Conservation (phyloP, 1,140 invertebrate species). For the Homalodisca vitripennis region DNA sequence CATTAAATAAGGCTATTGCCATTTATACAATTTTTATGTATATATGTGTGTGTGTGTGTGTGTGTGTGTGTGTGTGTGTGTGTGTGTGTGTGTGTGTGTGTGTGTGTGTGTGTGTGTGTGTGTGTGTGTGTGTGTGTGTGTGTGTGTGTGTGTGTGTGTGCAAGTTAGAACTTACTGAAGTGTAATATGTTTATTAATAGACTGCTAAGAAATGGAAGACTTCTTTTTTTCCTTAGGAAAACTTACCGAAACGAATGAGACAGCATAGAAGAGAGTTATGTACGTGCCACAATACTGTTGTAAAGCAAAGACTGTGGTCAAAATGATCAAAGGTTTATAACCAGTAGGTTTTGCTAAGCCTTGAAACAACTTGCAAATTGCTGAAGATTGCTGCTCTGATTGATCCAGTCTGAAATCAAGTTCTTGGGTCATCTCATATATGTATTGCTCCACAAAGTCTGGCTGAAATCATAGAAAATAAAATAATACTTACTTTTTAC, state of each 20-base stretch:
- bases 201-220: not conserved
- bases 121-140: no score
- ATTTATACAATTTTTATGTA: no score
- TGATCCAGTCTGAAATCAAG: slow-evolving; percentile 45
- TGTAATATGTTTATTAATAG: not conserved
- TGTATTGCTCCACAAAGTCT: slow-evolving; percentile 45
- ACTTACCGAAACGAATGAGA: slow-evolving; percentile 54
- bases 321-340: slow-evolving; percentile 51
- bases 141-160: no score
- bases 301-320: slow-evolving; percentile 57
- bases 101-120: no score
- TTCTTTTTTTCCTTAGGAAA: not conserved
- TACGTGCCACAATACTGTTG: slow-evolving; percentile 65
- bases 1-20: no score
- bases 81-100: no score
- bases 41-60: no score
- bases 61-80: no score
- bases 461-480: no score
- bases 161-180: no score
- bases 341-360: slow-evolving; percentile 34
- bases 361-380: slow-evolving; percentile 24
- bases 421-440: slow-evolving; percentile 32
- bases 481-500: no score
- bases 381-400: not conserved
- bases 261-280: slow-evolving; percentile 67